Evolutionary conservation across 2,113 vertebrate species (phyloP).

Genomic region (Hypocryptadius cinnamomeus): DNA sequence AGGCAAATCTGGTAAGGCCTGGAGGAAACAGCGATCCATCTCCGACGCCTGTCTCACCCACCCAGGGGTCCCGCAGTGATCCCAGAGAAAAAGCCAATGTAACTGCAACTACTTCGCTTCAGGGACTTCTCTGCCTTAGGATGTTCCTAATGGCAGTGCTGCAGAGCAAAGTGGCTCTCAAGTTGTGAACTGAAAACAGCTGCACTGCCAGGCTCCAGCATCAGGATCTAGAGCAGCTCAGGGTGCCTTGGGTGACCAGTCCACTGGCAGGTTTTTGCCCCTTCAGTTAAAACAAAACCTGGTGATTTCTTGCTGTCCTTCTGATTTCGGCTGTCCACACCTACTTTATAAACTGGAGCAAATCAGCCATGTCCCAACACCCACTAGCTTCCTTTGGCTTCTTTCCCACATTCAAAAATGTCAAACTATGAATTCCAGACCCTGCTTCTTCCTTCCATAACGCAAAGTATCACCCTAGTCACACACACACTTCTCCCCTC

Average conservation of each 20-base stretch:
- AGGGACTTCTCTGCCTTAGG: not conserved
- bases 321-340: not conserved
- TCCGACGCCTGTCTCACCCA: not conserved
- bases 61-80: not conserved
- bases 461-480: not conserved
- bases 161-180: not conserved
- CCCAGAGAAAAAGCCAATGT: not conserved
- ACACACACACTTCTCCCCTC: not conserved
- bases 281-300: not conserved
- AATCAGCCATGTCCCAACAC: not conserved
- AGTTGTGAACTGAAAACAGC: not conserved
- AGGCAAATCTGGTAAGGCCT: not conserved
- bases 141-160: not conserved
- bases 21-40: not conserved
- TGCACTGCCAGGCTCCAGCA: not conserved
- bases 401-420: not conserved
- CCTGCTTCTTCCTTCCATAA: not conserved
- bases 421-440: not conserved
- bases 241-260: not conserved
- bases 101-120: not conserved
- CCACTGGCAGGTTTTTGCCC: not conserved
- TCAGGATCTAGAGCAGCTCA: not conserved
- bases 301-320: not conserved
- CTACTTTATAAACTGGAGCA: not conserved
- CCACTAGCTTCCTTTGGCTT: slow-evolving; percentile 1